Conservation (phyloP, 2,888 invertebrate species). For the Drosophila suboccidentalis region DNA sequence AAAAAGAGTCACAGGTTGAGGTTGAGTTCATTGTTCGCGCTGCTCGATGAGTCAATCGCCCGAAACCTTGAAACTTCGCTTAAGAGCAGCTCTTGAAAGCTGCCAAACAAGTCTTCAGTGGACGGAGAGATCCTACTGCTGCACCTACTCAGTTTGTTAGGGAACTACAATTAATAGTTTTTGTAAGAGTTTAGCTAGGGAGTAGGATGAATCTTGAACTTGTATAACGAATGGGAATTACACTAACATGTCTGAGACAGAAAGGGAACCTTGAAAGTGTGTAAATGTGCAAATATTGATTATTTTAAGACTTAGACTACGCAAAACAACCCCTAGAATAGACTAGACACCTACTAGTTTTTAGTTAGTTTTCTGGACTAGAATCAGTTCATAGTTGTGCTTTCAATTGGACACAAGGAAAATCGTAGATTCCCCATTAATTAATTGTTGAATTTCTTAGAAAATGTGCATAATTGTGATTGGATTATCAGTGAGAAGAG, state of each 20-base stretch:
- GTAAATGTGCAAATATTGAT: constrained; percentile 19
- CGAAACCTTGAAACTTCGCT: constrained; percentile 40
- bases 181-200: background rate
- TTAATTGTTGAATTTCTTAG: no score
- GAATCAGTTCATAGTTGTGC: background rate
- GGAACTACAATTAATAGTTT: background rate
- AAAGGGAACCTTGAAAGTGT: constrained; percentile 2
- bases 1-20: constrained; percentile 37
- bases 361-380: background rate
- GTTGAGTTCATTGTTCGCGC: constrained; percentile 66
- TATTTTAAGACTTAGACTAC: constrained; percentile 4
- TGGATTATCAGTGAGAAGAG: background rate
- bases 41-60: constrained; percentile 34
- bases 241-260: background rate
- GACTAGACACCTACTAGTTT: background rate
- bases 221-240: background rate
- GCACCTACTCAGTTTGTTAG: background rate
- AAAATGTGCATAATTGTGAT: constrained; percentile 11
- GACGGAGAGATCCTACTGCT: background rate
- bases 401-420: background rate
- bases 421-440: background rate
- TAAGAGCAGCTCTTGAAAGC: constrained; percentile 23
- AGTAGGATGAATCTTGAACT: background rate
- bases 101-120: constrained; percentile 39
- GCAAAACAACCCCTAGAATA: background rate